Evolutionary conservation across 2,113 vertebrate genomes (phyloP).

Genomic region (Gymnarchus niloticus): DNA sequence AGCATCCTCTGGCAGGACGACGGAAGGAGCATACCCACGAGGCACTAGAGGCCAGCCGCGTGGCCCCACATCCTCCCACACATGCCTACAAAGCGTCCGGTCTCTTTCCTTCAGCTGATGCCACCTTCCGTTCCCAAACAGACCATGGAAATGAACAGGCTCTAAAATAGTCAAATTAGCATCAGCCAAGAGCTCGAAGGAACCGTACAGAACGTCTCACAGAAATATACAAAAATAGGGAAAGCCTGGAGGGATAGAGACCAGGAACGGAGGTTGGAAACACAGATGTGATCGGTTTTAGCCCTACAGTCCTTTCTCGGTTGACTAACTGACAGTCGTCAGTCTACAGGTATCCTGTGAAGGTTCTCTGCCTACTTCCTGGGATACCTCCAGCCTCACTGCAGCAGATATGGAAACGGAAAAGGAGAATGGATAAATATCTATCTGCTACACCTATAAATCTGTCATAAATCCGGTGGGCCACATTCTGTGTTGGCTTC

Average conservation of each 20-base stretch:
- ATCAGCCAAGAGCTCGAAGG: background rate
- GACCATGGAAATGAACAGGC: background rate
- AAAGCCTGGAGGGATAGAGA: background rate
- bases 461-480: background rate
- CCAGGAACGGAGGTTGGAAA: background rate
- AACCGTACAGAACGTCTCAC: background rate
- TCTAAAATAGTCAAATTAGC: background rate
- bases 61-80: background rate
- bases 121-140: background rate
- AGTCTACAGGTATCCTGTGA: background rate
- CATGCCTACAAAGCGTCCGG: background rate
- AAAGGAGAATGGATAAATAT: background rate
- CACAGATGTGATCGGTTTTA: too few relatives aligned
- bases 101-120: background rate
- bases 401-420: background rate
- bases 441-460: background rate
- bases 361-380: background rate
- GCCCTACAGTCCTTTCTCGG: too few relatives aligned
- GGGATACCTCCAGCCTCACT: background rate
- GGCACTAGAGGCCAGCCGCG: background rate
- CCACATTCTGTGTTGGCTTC: background rate
- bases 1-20: conserved; percentile 27
- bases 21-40: background rate
- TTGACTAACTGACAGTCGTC: too few relatives aligned
- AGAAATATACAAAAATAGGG: background rate